Percentiles rank a stretch among this genome's conserved stretches.
phyloP scores from a whole-genome alignment of 1,140 invertebrate species.

The Nephila pilipes region DNA sequence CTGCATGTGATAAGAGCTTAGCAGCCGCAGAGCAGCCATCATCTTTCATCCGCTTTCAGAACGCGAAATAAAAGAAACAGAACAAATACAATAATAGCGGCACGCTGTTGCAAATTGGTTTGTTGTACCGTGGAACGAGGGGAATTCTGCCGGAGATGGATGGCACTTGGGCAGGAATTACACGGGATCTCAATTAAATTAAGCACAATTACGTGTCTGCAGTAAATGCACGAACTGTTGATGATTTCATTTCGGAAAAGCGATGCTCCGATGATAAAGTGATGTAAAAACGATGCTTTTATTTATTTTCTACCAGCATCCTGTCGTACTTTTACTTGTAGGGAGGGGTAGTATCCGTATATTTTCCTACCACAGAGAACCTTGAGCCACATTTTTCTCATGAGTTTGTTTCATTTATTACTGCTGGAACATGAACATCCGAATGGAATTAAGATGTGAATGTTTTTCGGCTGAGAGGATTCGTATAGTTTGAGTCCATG shows the following conservation, averaged over 20 bases:
- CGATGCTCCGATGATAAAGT: slow-evolving; percentile 62
- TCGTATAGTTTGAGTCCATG: neutral
- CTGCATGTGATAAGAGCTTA: slow-evolving; percentile 65
- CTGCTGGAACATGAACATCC: neutral
- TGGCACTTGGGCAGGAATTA: slow-evolving; percentile 57
- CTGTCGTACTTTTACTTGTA: slow-evolving; percentile 37
- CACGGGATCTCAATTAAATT: slow-evolving; percentile 74
- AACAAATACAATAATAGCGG: slow-evolving; percentile 70
- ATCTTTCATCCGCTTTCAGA: slow-evolving; percentile 31
- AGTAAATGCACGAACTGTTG: slow-evolving; percentile 74
- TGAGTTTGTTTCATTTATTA: slow-evolving; percentile 6
- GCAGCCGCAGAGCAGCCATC: slow-evolving; percentile 51
- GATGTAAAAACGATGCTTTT: slow-evolving; percentile 52
- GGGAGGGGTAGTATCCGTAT: slow-evolving; percentile 15
- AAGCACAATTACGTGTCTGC: slow-evolving; percentile 70
- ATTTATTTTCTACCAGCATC: slow-evolving; percentile 31
- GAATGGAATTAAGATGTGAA: neutral
- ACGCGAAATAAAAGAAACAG: slow-evolving; percentile 62
- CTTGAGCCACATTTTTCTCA: neutral
- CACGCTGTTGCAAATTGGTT: slow-evolving; percentile 70
- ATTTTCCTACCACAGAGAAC: neutral
- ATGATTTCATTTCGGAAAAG: slow-evolving; percentile 70
- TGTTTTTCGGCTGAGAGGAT: neutral
- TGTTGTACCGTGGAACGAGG: slow-evolving; percentile 29
- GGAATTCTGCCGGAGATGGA: slow-evolving; percentile 9